Conservation (phyloP, 2,888 invertebrate species). For the Macaria liturata region DNA sequence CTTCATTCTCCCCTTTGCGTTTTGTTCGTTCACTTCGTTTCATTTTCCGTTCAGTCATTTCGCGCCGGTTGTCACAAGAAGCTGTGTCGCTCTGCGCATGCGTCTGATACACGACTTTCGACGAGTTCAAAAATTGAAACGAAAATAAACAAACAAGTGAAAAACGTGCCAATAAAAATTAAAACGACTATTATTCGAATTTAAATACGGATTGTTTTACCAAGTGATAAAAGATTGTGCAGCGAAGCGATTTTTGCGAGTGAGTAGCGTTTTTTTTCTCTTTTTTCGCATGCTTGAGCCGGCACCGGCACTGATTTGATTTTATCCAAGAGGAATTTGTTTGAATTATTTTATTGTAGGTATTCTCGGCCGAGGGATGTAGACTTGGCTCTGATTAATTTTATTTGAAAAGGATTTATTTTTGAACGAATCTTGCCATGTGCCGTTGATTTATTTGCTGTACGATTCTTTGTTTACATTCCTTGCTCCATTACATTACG, state of each 20-base stretch:
- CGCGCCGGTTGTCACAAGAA: slow-evolving; percentile 55
- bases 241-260: slow-evolving; percentile 59
- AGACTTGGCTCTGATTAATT: slow-evolving; percentile 4
- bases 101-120: slow-evolving; percentile 46
- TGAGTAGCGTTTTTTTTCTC: slow-evolving; percentile 64
- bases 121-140: slow-evolving; percentile 63
- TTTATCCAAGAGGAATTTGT: slow-evolving; percentile 50
- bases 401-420: slow-evolving; percentile 3
- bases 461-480: no score
- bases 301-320: slow-evolving; percentile 61
- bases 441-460: neutral
- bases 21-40: slow-evolving; percentile 36
- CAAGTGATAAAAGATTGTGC: slow-evolving; percentile 45
- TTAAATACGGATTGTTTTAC: slow-evolving; percentile 30
- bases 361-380: slow-evolving; percentile 12
- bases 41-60: slow-evolving; percentile 48
- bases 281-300: slow-evolving; percentile 63
- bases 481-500: no score
- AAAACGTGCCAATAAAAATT: slow-evolving; percentile 49
- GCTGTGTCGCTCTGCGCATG: slow-evolving; percentile 62
- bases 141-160: slow-evolving; percentile 77
- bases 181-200: slow-evolving; percentile 23
- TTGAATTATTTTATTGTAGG: slow-evolving; percentile 29
- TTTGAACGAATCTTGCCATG: neutral
- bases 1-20: slow-evolving; percentile 1